Evolutionary conservation across 2,113 vertebrate species (phyloP).

Genomic region (Vimba vimba): DNA sequence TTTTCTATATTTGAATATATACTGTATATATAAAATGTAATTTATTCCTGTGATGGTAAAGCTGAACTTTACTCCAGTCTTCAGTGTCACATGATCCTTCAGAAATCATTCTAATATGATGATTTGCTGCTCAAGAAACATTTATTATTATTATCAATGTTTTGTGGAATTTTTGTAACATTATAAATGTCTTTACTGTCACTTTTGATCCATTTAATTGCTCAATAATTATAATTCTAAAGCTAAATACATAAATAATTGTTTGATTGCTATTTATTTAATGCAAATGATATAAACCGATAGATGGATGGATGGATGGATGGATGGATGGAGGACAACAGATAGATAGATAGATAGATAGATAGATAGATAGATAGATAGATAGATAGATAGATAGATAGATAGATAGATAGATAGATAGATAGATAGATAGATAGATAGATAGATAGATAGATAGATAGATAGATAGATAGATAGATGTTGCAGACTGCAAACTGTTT

Average conservation of each 20-base stretch:
- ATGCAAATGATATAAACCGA: background rate
- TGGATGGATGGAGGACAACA: background rate
- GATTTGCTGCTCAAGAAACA: background rate
- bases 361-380: background rate
- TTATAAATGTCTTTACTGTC: too few relatives aligned
- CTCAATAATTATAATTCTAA: too few relatives aligned
- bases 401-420: background rate
- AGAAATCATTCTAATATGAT: background rate
- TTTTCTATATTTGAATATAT: too few relatives aligned
- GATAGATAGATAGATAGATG: background rate
- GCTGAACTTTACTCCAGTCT: background rate
- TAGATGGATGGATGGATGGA: background rate
- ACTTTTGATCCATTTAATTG: too few relatives aligned
- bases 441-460: background rate
- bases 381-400: background rate
- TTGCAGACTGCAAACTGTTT: background rate
- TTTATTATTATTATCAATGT: background rate
- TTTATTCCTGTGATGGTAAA: too few relatives aligned
- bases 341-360: fast-evolving
- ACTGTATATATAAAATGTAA: too few relatives aligned
- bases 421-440: background rate
- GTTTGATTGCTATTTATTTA: background rate
- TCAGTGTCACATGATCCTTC: background rate
- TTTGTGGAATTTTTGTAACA: background rate
- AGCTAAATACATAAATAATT: too few relatives aligned